Evolutionary conservation across 2,888 invertebrate species (phyloP).

Genomic region (Polyommatus icarus): DNA sequence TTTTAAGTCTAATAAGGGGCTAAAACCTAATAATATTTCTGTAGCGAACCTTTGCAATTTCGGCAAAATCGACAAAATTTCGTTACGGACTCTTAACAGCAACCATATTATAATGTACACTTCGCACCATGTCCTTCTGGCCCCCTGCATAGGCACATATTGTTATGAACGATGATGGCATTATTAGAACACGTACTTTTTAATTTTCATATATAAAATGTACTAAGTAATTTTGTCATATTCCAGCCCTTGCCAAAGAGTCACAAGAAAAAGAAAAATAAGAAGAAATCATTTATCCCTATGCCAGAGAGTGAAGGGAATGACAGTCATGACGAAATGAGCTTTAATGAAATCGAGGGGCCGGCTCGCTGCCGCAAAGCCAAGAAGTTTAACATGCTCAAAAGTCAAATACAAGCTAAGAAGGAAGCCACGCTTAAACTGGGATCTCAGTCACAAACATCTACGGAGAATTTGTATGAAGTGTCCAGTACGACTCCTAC

Average conservation of each 20-base stretch:
- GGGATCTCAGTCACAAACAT: slow-evolving; percentile 74
- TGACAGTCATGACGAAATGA: slow-evolving; percentile 77
- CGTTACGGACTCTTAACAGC: no score
- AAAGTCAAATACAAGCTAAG: slow-evolving; percentile 74
- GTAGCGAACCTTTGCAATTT: no score
- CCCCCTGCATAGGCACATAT: no score
- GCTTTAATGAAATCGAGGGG: slow-evolving; percentile 75
- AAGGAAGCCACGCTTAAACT: slow-evolving; percentile 72
- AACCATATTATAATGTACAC: no score
- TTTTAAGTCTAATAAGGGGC: no score
- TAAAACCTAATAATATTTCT: no score
- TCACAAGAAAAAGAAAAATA: slow-evolving; percentile 77
- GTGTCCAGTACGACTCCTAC: slow-evolving; percentile 76
- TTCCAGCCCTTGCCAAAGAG: slow-evolving; percentile 69
- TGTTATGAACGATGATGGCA: no score
- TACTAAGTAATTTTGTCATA: neutral
- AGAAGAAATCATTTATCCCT: slow-evolving; percentile 71
- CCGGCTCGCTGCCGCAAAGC: slow-evolving; percentile 70
- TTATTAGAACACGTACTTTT: no score
- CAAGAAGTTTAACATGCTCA: slow-evolving; percentile 75
- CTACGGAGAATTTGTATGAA: slow-evolving; percentile 73
- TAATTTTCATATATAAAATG: no score
- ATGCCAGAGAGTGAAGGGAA: slow-evolving; percentile 77
- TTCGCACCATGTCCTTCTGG: no score
- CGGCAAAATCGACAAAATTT: no score